Conservation (phyloP, 2,113 vertebrate genomes). For the Cynopterus brachyotis region DNA sequence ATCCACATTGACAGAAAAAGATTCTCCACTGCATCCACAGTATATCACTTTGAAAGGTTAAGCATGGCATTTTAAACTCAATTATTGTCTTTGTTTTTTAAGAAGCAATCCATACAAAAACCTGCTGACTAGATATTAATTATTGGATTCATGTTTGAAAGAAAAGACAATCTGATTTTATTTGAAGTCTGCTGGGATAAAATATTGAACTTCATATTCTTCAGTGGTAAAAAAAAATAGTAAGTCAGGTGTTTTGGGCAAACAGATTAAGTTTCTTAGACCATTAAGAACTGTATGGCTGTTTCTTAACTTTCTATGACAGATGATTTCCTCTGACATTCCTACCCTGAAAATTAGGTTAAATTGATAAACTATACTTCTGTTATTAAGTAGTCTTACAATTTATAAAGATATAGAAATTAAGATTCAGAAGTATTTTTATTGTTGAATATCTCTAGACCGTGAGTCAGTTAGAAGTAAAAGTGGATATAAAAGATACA, state of each 20-base stretch:
- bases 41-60: constrained; percentile 47
- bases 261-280: constrained; percentile 39
- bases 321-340: not conserved
- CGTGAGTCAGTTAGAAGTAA: not conserved
- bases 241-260: constrained; percentile 3
- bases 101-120: constrained; percentile 34
- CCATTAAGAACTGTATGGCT: not conserved
- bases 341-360: not conserved
- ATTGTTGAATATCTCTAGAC: not conserved
- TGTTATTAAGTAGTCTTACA: not conserved
- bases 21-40: not conserved
- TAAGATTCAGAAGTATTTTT: not conserved
- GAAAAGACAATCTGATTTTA: constrained; percentile 36
- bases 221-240: not conserved
- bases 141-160: constrained; percentile 48
- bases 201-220: constrained; percentile 21
- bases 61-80: constrained; percentile 42
- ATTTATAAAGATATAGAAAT: not conserved
- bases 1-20: constrained; percentile 28
- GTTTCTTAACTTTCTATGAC: constrained; percentile 45
- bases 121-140: constrained; percentile 30
- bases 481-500: not conserved
- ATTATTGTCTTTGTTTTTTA: constrained; percentile 26
- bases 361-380: not conserved
- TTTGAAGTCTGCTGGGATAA: not conserved